phyloP scores from a whole-genome alignment of 2,888 invertebrate species.

The Amphipyra berbera region DNA sequence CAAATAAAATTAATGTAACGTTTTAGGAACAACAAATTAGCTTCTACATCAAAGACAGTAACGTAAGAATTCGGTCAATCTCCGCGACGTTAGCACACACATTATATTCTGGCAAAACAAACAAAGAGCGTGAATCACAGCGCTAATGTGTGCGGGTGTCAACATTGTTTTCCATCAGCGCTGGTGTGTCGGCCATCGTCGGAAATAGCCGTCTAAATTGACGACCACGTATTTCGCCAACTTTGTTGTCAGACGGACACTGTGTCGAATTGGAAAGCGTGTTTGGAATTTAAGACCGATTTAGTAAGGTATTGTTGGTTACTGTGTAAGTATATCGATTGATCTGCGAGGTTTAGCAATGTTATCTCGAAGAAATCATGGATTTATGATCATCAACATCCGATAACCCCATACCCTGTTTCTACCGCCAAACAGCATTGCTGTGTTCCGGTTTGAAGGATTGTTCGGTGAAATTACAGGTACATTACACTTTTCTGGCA shows the following conservation, averaged over 20 bases:
- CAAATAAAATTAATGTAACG: constrained; percentile 34
- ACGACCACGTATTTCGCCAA: constrained; percentile 44
- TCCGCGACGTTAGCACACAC: constrained; percentile 39
- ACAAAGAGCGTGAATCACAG: constrained; percentile 53
- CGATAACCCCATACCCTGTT: no score
- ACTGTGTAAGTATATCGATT: not conserved
- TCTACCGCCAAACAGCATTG: no score
- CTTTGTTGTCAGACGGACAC: constrained; percentile 43
- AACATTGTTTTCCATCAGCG: constrained; percentile 57
- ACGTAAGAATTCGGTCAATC: constrained; percentile 49
- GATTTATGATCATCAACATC: no score
- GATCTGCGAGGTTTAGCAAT: not conserved
- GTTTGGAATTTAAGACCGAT: constrained; percentile 5
- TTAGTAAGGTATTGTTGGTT: not conserved
- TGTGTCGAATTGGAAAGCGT: constrained; percentile 16
- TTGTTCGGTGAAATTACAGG: no score
- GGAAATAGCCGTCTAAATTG: constrained; percentile 58
- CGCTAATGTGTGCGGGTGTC: constrained; percentile 52
- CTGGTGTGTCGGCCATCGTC: constrained; percentile 38
- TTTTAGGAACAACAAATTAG: constrained; percentile 14
- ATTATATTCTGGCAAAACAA: constrained; percentile 44
- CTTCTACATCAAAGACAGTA: constrained; percentile 31
- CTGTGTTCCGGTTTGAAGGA: no score
- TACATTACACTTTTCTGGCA: no score
- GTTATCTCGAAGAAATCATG: not conserved